Base-by-base conservation (phyloP, 2,797 vertebrate genomes). In the Gymnothorax reevesii region DNA sequence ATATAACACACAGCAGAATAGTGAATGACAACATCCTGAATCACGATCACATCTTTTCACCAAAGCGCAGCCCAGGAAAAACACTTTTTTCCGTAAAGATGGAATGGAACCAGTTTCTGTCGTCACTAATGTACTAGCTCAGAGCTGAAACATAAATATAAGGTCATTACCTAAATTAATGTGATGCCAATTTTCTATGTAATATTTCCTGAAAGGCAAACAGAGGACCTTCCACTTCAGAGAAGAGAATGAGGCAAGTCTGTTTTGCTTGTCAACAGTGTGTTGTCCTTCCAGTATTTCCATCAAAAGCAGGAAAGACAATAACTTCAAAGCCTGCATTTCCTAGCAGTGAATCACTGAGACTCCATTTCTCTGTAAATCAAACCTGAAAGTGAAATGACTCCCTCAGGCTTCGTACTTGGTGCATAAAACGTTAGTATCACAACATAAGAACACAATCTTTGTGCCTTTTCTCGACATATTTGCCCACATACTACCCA, bases 91-190 rank as follows among this genome's bases (percentile, higher is more conserved):
- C 55, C 22, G 20, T 20, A 60, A 64, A 80, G 54, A 84, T 83
- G 33, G 80, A 84, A 80, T 87, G 86, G 73, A 87, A 84, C n/a
- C 83, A 66, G 82, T 84, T 82, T 84, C 66, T 62, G 57, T 79
- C 69, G 86, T 80, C 49, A 49, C 83, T 62, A 4, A n/a, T 73
- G 66, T 80, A 79, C 69, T 55, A 2, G 49, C 86, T 87, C 80
- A 77, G 86, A 87, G 77, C 73, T 66, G 83, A 84, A 87, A 84
- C 84, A 84, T 84, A 59, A n/a, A 75, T 75, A 75, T 84, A 42
- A 84, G 66, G 86, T 84, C 83, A 82, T 75, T 59, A 27, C 33
- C 57, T 52, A 59, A 84, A 84, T 80, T 42, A 79, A 83, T 20
- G 25, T 59, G 71, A 20, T 69, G 59, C 57, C 80, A 80, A 64